Percentiles rank a stretch among this genome's conserved stretches.
These are phyloP conservation scores for Drosophila rhopaloa DNA, from an alignment of 1,140 invertebrate genomes.

Conservation along the genomic window DNA sequence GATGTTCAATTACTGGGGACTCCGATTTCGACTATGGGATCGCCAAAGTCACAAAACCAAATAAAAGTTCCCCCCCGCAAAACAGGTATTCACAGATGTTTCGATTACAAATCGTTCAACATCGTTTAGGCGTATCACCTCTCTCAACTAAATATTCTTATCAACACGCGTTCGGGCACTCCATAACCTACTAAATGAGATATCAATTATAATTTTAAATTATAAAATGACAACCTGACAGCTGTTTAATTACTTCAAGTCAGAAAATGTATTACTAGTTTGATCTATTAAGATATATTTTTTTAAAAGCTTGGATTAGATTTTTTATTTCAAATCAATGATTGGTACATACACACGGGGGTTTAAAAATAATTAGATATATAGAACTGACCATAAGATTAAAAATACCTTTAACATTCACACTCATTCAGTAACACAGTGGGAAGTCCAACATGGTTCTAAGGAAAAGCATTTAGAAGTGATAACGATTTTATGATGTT, in stretches of 20 bases:
- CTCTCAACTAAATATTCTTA: neutral
- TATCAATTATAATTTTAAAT: neutral
- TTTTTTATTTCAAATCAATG: no score
- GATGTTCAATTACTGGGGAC: constrained; percentile 38
- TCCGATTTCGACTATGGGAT: neutral
- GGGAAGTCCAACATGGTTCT: constrained; percentile 2
- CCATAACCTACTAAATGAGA: neutral
- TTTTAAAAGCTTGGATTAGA: neutral
- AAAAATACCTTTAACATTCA: neutral
- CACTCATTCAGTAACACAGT: neutral
- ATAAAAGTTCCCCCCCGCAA: constrained; percentile 32
- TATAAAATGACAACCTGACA: neutral
- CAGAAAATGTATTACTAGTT: neutral
- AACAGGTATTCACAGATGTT: constrained; percentile 43
- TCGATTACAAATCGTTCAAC: constrained; percentile 31
- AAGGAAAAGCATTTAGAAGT: neutral
- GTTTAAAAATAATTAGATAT: no score
- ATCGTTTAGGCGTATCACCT: constrained; percentile 18
- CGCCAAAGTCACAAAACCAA: constrained; percentile 9
- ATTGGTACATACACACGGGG: no score
- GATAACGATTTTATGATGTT: constrained; percentile 5
- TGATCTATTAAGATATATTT: no score
- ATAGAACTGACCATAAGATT: no score
- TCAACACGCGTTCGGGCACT: neutral
- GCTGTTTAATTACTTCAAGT: neutral